Conservation (phyloP, 2,113 vertebrate genomes). For the human (Homo sapiens) region GRCh38 chr4:45176501-45177000, state of each 20-base stretch:
- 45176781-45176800: background rate
- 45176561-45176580: background rate
- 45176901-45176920: background rate
- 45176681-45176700: background rate
- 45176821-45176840: background rate
- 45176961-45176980: background rate
- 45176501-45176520: background rate
- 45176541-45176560: background rate
- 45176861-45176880: background rate
- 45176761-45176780: background rate
- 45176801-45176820: background rate
- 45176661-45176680: background rate
- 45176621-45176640: background rate
- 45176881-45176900: background rate
- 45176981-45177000: background rate
- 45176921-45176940: background rate
- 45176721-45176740: background rate
- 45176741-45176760: background rate
- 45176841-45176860: background rate
- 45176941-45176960: background rate
- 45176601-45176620: background rate
- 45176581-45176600: background rate
- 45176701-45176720: background rate
- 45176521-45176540: background rate
- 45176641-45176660: background rate